Percentiles rank a stretch among this genome's conserved stretches.
phyloP scores from a whole-genome alignment of 2,113 vertebrate species.

The Corythaixoides concolor region DNA sequence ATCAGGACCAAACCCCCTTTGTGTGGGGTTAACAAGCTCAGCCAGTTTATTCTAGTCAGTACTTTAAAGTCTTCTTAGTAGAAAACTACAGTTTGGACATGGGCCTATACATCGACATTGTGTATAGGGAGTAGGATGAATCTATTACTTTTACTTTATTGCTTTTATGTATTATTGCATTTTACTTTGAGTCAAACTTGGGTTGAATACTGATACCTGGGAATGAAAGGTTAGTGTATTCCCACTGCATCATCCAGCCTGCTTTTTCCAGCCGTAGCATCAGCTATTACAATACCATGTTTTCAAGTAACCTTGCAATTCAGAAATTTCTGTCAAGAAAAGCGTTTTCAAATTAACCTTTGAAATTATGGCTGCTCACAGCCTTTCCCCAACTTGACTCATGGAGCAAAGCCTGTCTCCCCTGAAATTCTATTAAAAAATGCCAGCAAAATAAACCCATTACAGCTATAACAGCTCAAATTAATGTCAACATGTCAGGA shows the following conservation, averaged over 20 bases:
- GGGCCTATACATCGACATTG: neutral
- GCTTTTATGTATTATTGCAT: neutral
- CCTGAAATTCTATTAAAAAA: conserved; percentile 59
- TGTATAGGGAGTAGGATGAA: neutral
- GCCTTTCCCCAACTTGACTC: conserved; percentile 12
- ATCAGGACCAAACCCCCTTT: neutral
- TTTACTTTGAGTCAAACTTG: neutral
- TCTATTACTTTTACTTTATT: neutral
- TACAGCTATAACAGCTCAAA: conserved; percentile 58
- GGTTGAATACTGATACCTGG: neutral
- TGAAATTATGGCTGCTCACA: conserved; percentile 40
- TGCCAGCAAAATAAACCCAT: conserved; percentile 56
- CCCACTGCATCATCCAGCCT: neutral
- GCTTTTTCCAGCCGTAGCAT: neutral
- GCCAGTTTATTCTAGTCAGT: neutral
- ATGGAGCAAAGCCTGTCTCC: neutral
- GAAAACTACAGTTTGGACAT: neutral
- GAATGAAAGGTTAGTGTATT: neutral
- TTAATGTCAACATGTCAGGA: conserved; percentile 66
- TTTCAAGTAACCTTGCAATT: conserved; percentile 2
- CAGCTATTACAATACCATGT: neutral
- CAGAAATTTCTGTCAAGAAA: conserved; percentile 13
- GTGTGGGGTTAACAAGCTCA: neutral
- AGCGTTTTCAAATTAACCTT: conserved; percentile 61
- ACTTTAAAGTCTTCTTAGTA: neutral